Conservation (phyloP, 2,888 invertebrate genomes). For the Chaetogeoica ovagalla region DNA sequence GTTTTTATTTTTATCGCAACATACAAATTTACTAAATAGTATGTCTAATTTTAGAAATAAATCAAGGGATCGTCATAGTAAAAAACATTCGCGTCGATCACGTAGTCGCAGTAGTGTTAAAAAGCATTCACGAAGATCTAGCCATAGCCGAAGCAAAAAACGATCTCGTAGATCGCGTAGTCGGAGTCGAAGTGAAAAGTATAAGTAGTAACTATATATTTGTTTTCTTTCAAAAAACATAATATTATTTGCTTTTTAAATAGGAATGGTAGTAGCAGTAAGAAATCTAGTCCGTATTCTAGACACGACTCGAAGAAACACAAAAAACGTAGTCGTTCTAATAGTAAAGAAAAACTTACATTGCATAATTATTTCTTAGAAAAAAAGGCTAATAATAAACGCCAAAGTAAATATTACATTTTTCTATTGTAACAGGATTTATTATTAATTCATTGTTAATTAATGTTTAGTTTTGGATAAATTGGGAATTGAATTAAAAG, state of each 20-base stretch:
- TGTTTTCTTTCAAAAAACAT: neutral
- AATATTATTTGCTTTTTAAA: neutral
- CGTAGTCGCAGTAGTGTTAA: slow-evolving; percentile 36
- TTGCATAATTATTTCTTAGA: slow-evolving; percentile 50
- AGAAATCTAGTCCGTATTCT: slow-evolving; percentile 32
- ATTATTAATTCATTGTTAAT: neutral
- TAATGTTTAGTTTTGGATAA: slow-evolving; percentile 57
- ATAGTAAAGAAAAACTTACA: slow-evolving; percentile 37
- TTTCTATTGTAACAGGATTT: neutral
- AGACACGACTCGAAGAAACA: slow-evolving; percentile 37
- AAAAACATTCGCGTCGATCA: slow-evolving; percentile 44
- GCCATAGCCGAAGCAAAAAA: slow-evolving; percentile 41
- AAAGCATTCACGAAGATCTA: slow-evolving; percentile 49
- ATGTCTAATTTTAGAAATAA: slow-evolving; percentile 28
- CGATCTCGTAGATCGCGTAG: slow-evolving; percentile 39
- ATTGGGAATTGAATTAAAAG: slow-evolving; percentile 57
- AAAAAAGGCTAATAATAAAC: slow-evolving; percentile 52
- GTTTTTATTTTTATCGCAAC: neutral
- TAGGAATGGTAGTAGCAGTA: slow-evolving; percentile 24
- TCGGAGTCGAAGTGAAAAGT: slow-evolving; percentile 34
- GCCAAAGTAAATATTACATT: slow-evolving; percentile 49
- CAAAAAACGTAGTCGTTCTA: slow-evolving; percentile 37
- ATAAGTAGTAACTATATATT: neutral
- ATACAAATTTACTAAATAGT: neutral
- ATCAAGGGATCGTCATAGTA: slow-evolving; percentile 34